Evolutionary conservation across 2,888 invertebrate species (phyloP).

Genomic region (Perdita meconis): DNA sequence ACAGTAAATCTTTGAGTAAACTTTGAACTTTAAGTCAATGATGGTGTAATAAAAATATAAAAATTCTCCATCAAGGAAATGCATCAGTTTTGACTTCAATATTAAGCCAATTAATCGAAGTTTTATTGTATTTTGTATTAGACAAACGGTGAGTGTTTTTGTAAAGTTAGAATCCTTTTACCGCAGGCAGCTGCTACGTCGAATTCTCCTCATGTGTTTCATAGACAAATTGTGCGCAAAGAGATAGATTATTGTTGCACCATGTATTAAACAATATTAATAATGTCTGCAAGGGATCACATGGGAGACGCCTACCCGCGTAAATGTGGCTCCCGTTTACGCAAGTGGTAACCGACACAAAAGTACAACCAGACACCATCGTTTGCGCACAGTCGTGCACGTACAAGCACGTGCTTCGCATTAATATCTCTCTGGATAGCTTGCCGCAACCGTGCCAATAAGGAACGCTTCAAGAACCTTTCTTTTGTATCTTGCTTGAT

Average conservation of each 20-base stretch:
- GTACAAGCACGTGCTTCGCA: constrained; percentile 54
- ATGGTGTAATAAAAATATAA: too few species aligned
- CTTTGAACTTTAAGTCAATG: too few species aligned
- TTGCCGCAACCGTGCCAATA: constrained; percentile 46
- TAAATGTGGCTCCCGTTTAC: constrained; percentile 47
- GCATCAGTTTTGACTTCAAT: too few species aligned
- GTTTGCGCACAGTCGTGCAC: constrained; percentile 41
- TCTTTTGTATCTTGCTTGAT: constrained; percentile 32
- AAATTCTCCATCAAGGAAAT: too few species aligned
- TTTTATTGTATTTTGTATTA: too few species aligned
- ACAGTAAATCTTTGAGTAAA: too few species aligned
- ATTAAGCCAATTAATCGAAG: too few species aligned
- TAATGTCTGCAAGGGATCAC: constrained; percentile 36
- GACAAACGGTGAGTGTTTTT: too few species aligned
- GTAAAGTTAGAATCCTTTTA: too few species aligned
- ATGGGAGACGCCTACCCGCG: constrained; percentile 36
- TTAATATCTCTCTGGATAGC: constrained; percentile 48
- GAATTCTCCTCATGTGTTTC: not conserved
- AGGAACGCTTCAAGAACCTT: constrained; percentile 27
- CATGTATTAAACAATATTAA: constrained; percentile 41
- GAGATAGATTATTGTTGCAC: constrained; percentile 13
- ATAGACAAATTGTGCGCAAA: not conserved
- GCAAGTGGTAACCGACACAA: constrained; percentile 50
- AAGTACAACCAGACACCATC: constrained; percentile 17
- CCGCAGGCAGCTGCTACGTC: not conserved